phyloP scores from a whole-genome alignment of 2,888 invertebrate species.

The Machimus rusticus region DNA sequence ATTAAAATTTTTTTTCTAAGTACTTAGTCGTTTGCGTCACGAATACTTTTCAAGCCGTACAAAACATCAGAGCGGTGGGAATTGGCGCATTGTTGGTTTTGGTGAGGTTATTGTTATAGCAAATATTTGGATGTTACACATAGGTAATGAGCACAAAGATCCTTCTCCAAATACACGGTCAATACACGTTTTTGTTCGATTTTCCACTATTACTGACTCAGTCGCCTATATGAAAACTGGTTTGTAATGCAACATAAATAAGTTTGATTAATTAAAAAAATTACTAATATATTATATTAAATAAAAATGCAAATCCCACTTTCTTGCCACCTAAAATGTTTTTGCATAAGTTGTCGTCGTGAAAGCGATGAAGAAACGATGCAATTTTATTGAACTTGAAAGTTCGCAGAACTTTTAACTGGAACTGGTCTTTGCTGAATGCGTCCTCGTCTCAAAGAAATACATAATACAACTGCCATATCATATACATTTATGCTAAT shows the following conservation, averaged over 20 bases:
- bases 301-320: not conserved
- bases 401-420: not conserved
- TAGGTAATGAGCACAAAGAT: no score
- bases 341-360: not conserved
- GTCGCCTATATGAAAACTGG: not conserved
- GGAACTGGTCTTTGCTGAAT: not conserved
- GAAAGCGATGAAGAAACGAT: not conserved
- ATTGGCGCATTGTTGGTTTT: not conserved
- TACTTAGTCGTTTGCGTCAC: not conserved
- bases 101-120: not conserved
- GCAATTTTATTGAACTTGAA: not conserved
- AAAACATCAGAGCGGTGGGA: not conserved
- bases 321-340: not conserved
- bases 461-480: not conserved
- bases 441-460: not conserved
- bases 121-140: not conserved
- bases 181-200: not conserved
- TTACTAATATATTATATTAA: not conserved
- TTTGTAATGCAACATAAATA: not conserved
- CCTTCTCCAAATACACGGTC: not conserved
- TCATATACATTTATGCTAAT: not conserved
- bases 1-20: not conserved
- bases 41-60: not conserved
- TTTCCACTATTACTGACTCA: not conserved
- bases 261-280: not conserved